These are phyloP conservation scores for Myotis davidii DNA, from an alignment of 2,113 vertebrate genomes.

Conservation along the genomic window DNA sequence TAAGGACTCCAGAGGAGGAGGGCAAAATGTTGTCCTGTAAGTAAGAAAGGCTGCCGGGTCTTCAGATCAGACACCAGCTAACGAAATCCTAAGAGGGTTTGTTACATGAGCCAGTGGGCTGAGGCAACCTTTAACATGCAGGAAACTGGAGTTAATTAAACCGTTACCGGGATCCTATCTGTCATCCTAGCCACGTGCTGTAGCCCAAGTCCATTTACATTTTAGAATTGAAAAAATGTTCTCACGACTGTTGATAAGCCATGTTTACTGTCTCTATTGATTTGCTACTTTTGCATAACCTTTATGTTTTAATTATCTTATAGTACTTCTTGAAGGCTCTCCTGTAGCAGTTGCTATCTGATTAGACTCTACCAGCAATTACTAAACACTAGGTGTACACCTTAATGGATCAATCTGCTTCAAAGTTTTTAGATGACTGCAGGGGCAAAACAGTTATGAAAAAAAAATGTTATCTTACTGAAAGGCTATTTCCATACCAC, in stretches of 20 bases:
- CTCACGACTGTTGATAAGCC: constrained; percentile 80
- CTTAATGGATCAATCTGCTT: constrained; percentile 80
- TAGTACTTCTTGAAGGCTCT: constrained; percentile 78
- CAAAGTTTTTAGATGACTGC: constrained; percentile 69
- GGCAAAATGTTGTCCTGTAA: constrained; percentile 64
- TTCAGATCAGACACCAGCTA: constrained; percentile 74
- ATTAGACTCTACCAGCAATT: constrained; percentile 75
- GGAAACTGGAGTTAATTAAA: constrained; percentile 88
- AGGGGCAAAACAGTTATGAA: constrained; percentile 58
- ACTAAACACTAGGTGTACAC: constrained; percentile 71
- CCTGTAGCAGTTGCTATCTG: constrained; percentile 71
- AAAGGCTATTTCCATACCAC: constrained; percentile 64
- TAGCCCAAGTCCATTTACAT: constrained; percentile 83
- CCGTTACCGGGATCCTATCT: constrained; percentile 81
- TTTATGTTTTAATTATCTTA: constrained; percentile 86
- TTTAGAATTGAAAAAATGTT: constrained; percentile 80
- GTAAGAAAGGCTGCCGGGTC: constrained; percentile 17
- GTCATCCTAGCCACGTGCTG: constrained; percentile 76
- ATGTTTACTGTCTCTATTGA: constrained; percentile 84
- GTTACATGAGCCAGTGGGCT: constrained; percentile 85
- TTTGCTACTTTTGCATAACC: constrained; percentile 84
- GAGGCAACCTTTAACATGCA: constrained; percentile 85
- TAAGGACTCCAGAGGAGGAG: constrained; percentile 58
- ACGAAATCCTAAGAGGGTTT: constrained; percentile 84
- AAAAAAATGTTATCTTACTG: constrained; percentile 60